Base-by-base conservation (phyloP, 2,888 invertebrate species). In the Eilema griseolum region DNA sequence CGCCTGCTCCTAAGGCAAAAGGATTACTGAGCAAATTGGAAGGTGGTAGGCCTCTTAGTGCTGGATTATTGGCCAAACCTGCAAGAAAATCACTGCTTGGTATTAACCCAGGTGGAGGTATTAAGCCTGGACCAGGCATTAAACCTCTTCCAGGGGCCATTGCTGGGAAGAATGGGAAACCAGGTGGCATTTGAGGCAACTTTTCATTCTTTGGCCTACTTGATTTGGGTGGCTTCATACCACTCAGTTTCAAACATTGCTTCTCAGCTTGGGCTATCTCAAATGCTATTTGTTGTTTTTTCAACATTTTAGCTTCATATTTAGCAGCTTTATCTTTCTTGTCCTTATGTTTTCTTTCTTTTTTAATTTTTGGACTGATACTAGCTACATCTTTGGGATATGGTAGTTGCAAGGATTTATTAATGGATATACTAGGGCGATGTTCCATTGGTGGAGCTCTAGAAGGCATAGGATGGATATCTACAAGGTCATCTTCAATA, bases 301-400 rank as follows among this genome's bases (percentile, higher is more conserved):
- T 95, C 68, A 93, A 75, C 78, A 95, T 80, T 81, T 95, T 95
- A 66, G 94, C 93, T 81, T 93, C 92, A 75, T 94, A 83, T 87
- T 95, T 95, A 67, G 93, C 92, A 26, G 92, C 84, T 86, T 95
- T 95, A 84, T 94, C 93, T 84, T 95, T 95, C 83, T 95, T 95
- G 72, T 95, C 95, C 89, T 91, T 95, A 77, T 95, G 94, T 90
- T 95, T 95, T 84, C 90, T 93, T 83, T 96, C 96, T 81, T 96
- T 96, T 82, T 96, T 96, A 81, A 93, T 93, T 89, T 96, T 96
- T 90, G 93, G 85, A 96, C 95, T 83, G 93, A 95, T 84, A 95
- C 95, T 85, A 96, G 96, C 83, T 96, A 88, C 83, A 88, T 93
- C 93, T 94, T 95, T 95, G 92, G 94, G 87, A 89, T 87, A 96